Evolutionary conservation across 2,797 vertebrate species (phyloP).

Genomic region (Lacerta bilineata): DNA sequence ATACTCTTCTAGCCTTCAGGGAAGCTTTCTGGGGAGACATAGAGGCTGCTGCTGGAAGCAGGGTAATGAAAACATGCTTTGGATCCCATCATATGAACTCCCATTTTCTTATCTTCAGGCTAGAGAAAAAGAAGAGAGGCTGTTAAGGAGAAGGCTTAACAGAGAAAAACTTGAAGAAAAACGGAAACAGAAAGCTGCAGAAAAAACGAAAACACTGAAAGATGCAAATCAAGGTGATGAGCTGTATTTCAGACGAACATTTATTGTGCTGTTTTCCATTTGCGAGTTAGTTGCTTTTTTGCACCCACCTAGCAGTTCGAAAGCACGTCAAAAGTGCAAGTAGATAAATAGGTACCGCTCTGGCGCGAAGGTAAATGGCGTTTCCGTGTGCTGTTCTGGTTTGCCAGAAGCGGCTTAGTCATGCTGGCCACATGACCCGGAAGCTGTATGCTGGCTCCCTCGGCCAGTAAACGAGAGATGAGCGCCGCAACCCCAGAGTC

Average conservation of each 20-base stretch:
- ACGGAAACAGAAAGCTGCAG: slow-evolving; percentile 91
- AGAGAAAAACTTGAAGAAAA: slow-evolving; percentile 96
- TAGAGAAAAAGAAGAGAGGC: slow-evolving; percentile 97
- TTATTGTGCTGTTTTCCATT: neutral
- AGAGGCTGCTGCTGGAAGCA: neutral
- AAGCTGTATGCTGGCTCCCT: too few relatives aligned
- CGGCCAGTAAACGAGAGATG: too few relatives aligned
- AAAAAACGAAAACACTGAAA: slow-evolving; percentile 83
- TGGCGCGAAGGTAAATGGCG: too few relatives aligned
- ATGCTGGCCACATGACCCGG: too few relatives aligned
- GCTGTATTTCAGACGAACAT: slow-evolving; percentile 13
- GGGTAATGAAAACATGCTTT: neutral
- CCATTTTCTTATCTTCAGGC: slow-evolving; percentile 83
- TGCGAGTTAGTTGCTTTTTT: neutral
- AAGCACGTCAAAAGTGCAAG: too few relatives aligned
- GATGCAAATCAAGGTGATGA: slow-evolving; percentile 83
- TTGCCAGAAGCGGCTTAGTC: too few relatives aligned
- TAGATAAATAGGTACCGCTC: too few relatives aligned
- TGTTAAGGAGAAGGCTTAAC: slow-evolving; percentile 94
- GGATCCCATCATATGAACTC: neutral
- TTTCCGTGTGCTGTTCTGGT: too few relatives aligned
- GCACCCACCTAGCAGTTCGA: too few relatives aligned
- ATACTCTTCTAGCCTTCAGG: neutral
- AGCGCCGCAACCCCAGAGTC: too few relatives aligned
- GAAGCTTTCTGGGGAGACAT: neutral